phyloP scores from a whole-genome alignment of 1,140 invertebrate species.

The Drosophila pseudoobscura region DNA sequence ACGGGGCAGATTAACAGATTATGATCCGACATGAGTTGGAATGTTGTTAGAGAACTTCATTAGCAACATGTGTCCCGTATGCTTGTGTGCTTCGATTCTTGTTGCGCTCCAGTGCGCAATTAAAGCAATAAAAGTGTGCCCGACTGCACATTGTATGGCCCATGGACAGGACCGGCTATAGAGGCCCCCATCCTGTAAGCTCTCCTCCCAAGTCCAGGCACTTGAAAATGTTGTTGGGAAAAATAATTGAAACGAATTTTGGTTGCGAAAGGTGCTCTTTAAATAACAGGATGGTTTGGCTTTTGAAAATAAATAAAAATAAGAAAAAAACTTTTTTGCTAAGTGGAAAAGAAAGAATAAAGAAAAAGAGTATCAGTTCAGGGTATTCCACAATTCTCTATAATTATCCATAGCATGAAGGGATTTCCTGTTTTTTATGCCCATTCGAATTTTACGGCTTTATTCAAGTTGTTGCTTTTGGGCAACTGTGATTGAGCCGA shows the following conservation, averaged over 20 bases:
- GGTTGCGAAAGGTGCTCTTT: constrained; percentile 16
- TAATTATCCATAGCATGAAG: neutral
- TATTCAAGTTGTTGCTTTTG: constrained; percentile 38
- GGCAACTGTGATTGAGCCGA: constrained; percentile 60
- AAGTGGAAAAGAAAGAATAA: no score
- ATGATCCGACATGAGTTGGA: constrained; percentile 73
- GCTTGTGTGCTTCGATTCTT: constrained; percentile 43
- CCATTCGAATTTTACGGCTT: constrained; percentile 39
- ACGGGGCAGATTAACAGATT: constrained; percentile 71
- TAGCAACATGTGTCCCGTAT: constrained; percentile 68
- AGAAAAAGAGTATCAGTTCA: neutral
- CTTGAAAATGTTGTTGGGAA: constrained; percentile 53
- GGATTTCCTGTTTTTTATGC: constrained; percentile 15
- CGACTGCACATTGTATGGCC: constrained; percentile 69
- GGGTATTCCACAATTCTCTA: neutral
- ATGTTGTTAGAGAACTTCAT: constrained; percentile 72
- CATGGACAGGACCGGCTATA: constrained; percentile 33
- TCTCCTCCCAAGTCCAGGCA: neutral
- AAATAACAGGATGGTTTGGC: no score
- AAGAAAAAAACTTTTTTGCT: no score
- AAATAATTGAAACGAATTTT: constrained; percentile 69
- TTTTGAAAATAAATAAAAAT: neutral
- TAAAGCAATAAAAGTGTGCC: constrained; percentile 77
- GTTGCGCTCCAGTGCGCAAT: constrained; percentile 70
- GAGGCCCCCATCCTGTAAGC: no score